These are phyloP conservation scores for Nautilus pompilius DNA, from an alignment of 1,140 invertebrate species.

Conservation along the genomic window DNA sequence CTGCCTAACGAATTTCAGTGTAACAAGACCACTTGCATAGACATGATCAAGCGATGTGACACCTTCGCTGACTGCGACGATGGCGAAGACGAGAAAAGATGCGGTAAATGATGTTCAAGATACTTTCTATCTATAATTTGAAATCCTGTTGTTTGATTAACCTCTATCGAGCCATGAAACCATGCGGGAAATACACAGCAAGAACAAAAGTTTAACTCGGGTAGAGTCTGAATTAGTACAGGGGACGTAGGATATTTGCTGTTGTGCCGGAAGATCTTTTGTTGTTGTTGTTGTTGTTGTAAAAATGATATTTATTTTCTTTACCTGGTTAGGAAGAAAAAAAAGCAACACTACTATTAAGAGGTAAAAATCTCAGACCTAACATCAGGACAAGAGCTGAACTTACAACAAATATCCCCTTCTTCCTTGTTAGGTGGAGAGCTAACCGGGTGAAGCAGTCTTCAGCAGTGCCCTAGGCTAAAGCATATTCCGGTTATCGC, in stretches of 20 bases:
- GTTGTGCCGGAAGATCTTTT: neutral
- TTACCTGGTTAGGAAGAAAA: too few species aligned
- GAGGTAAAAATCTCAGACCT: too few species aligned
- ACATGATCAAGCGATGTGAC: slow-evolving; percentile 58
- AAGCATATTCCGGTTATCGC: too few species aligned
- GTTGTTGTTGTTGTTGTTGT: neutral
- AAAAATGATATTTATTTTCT: too few species aligned
- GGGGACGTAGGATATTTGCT: neutral
- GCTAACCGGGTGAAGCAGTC: too few species aligned
- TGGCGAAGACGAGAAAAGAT: slow-evolving; percentile 60
- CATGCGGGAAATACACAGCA: neutral
- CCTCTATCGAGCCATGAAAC: neutral
- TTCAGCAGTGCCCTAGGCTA: too few species aligned
- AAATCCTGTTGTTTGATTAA: neutral
- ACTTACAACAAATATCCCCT: too few species aligned
- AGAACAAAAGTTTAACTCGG: too few species aligned
- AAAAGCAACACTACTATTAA: too few species aligned
- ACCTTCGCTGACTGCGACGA: slow-evolving; percentile 62
- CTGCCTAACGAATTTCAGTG: slow-evolving; percentile 58
- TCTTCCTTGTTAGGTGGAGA: too few species aligned
- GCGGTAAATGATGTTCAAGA: slow-evolving; percentile 39
- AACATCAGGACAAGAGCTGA: too few species aligned
- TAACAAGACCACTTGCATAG: slow-evolving; percentile 60
- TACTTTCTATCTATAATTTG: neutral
- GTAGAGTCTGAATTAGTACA: too few species aligned